Evolutionary conservation across 2,113 vertebrate species (phyloP), one percentile per base, ranked within the genome.

Genomic region (Holacanthus passer): DNA sequence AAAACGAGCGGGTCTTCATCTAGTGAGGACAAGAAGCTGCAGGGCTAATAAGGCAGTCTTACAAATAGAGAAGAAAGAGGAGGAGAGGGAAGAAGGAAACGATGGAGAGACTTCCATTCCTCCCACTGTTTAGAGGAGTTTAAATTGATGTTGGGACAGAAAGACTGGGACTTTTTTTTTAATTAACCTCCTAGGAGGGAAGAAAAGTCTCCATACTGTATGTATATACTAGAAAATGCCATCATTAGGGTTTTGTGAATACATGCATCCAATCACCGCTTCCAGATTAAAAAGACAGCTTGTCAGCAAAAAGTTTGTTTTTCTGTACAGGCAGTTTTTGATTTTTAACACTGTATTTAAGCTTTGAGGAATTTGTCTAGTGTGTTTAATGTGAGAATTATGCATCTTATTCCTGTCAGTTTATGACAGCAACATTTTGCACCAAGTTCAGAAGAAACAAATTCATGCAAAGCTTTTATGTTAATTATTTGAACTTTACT

Each of bases 21-120:
- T 82, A 65, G 64, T 82, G 83, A 86, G 77, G 81, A 87, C 80
- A 35, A 87, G 86, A 79, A 85, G 79, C 77, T 81, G 82, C 81
- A 81, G 78, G 66, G 87, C 91, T 92, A 93, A 92, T 92, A 90
- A 91, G 88, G 77, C 76, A 72, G 86, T 77, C 73, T 89, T 70
- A 79, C 67, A 90, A 87, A 88, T 75, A 10, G 62, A 80, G 70
- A 89, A 87, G 74, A 85, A 87, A 87, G 76, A 79, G 68, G 45
- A 72, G 81, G 73, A 74, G 69, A 86, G 62, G 66, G 56, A 5
- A 32, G 60, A 81, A 64, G 88, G 55, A 82, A 79, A 68, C 22
- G 53, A 82, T 89, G 87, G 87, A 87, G 87, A 89, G 82, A 91
- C 82, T 90, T 80, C 81, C 63, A 77, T 86, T 86, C 50, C 69